phyloP scores from a whole-genome alignment of 23 tunicate genomes.

The Phallusia fumigata region DNA sequence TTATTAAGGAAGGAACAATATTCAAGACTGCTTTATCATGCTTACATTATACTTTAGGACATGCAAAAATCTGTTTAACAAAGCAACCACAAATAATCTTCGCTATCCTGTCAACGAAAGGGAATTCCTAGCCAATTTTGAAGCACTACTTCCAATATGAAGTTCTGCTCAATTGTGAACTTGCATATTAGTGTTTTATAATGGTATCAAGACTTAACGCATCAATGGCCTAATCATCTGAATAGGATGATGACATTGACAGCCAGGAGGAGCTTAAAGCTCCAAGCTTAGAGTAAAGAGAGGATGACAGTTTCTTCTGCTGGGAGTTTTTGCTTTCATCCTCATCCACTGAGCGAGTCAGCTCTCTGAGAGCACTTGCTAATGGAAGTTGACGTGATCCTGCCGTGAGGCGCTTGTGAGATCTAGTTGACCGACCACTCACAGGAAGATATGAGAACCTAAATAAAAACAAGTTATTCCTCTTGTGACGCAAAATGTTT shows the following conservation, averaged over 20 bases:
- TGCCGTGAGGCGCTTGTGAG: slow-evolving; percentile 11
- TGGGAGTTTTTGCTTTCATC: slow-evolving; percentile 33
- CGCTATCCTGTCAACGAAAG: too few relatives aligned
- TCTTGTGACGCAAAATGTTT: too few relatives aligned
- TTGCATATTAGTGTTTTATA: too few relatives aligned
- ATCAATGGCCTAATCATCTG: slow-evolving; percentile 2
- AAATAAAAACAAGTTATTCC: background rate
- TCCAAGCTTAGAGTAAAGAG: slow-evolving; percentile 81
- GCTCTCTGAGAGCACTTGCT: slow-evolving; percentile 60
- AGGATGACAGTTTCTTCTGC: slow-evolving; percentile 37
- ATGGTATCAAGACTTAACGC: too few relatives aligned
- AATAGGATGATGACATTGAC: slow-evolving; percentile 49
- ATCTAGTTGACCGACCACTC: slow-evolving; percentile 42
- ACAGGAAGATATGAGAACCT: slow-evolving; percentile 85
- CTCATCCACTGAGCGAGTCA: slow-evolving; percentile 46
- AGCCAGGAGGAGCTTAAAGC: slow-evolving; percentile 93
- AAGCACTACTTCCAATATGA: too few relatives aligned
- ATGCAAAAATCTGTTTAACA: too few relatives aligned
- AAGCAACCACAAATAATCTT: too few relatives aligned
- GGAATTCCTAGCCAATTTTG: too few relatives aligned
- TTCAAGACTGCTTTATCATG: too few relatives aligned
- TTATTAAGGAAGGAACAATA: too few relatives aligned
- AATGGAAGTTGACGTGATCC: slow-evolving; percentile 62
- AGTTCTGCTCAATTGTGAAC: too few relatives aligned
- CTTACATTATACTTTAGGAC: too few relatives aligned